Evolutionary conservation across 2,888 invertebrate genomes (phyloP).

Genomic region (Orchesellides sinensis): DNA sequence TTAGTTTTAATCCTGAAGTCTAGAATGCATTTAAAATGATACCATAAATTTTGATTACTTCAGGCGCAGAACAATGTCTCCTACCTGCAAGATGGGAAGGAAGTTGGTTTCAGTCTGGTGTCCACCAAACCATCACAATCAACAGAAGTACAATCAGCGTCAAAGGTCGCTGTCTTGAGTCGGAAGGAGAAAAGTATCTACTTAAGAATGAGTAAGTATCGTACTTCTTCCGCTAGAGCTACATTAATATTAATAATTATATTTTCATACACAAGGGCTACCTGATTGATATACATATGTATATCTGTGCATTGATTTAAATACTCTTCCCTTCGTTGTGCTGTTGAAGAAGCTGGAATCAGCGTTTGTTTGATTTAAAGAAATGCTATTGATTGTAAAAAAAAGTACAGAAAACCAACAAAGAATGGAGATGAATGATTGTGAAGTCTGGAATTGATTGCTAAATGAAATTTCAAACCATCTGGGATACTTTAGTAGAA

Average conservation of each 20-base stretch:
- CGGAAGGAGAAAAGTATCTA: slow-evolving; percentile 83
- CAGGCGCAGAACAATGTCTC: slow-evolving; percentile 71
- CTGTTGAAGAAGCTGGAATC: too few relatives aligned
- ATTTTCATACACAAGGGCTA: too few relatives aligned
- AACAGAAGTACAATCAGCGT: slow-evolving; percentile 81
- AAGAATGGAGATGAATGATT: slow-evolving; percentile 44
- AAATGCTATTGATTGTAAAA: too few relatives aligned
- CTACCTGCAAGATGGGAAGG: slow-evolving; percentile 71
- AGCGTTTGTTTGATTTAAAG: too few relatives aligned
- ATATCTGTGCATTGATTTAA: too few relatives aligned
- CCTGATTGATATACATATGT: too few relatives aligned
- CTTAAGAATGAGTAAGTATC: slow-evolving; percentile 77
- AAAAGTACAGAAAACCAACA: not conserved
- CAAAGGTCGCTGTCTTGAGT: slow-evolving; percentile 84
- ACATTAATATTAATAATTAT: too few relatives aligned
- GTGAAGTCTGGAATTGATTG: slow-evolving; percentile 48
- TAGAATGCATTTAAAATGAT: too few relatives aligned
- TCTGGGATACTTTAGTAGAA: not conserved
- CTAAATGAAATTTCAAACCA: slow-evolving; percentile 38
- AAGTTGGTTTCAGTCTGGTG: slow-evolving; percentile 82
- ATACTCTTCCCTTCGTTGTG: too few relatives aligned
- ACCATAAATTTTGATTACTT: too few relatives aligned
- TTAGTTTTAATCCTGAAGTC: too few relatives aligned
- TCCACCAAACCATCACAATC: slow-evolving; percentile 77
- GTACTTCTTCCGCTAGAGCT: not conserved